Percentiles rank a stretch among this genome's conserved stretches.
These are phyloP conservation scores for Agrotis segetum DNA, from an alignment of 2,888 invertebrate genomes.

Conservation along the genomic window DNA sequence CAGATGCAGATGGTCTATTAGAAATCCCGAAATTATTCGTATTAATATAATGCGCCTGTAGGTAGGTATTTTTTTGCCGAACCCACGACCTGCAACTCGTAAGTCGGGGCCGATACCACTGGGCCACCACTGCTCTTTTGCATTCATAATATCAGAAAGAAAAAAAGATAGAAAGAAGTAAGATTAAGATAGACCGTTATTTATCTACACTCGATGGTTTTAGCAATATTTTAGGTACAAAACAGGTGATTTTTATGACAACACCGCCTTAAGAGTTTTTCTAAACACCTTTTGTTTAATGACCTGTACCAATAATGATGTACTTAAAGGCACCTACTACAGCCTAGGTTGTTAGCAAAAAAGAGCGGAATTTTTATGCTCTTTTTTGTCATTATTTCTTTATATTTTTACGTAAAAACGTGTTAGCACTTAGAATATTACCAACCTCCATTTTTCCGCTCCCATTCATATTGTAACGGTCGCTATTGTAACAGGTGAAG, in stretches of 20 bases:
- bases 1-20: no score
- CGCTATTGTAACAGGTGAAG: constrained; percentile 8
- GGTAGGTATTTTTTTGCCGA: no score
- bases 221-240: neutral
- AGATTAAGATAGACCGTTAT: no score
- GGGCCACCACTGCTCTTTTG: no score
- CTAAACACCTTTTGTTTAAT: constrained; percentile 28
- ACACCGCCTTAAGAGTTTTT: neutral
- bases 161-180: no score
- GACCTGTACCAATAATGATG: constrained; percentile 36
- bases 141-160: no score
- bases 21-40: no score
- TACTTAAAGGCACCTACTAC: constrained; percentile 2
- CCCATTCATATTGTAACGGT: constrained; percentile 15
- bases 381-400: constrained; percentile 26
- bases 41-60: no score
- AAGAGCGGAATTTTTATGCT: constrained; percentile 10
- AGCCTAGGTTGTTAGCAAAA: constrained; percentile 21
- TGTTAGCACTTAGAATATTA: constrained; percentile 48
- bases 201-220: neutral
- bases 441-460: neutral
- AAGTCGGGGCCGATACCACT: no score
- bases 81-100: no score
- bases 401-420: constrained; percentile 27
- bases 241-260: constrained; percentile 1